Conservation (phyloP, 2,888 invertebrate species). For the Nysson spinosus region DNA sequence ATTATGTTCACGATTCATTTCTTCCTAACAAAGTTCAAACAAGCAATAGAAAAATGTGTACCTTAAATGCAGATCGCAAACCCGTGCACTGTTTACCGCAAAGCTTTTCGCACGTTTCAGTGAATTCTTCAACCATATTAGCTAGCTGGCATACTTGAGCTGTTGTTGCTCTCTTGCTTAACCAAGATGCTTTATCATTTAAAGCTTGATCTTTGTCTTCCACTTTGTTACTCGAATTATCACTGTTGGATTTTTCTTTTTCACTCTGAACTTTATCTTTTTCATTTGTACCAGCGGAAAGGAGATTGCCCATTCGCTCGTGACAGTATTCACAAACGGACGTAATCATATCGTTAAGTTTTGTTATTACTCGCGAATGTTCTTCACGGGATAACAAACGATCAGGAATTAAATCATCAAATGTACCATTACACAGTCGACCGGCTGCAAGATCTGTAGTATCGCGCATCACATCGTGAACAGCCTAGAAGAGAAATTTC, state of each 20-base stretch:
- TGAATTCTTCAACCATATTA: conserved; percentile 88
- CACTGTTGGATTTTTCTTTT: conserved; percentile 41
- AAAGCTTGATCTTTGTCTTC: conserved; percentile 66
- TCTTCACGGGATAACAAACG: conserved; percentile 86
- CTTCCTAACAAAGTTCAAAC: too few relatives aligned
- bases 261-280: conserved; percentile 67
- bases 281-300: conserved; percentile 81
- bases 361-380: conserved; percentile 83
- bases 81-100: conserved; percentile 88
- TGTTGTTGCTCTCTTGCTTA: conserved; percentile 85
- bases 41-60: conserved; percentile 38
- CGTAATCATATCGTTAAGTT: conserved; percentile 86
- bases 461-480: conserved; percentile 87
- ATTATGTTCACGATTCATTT: too few relatives aligned
- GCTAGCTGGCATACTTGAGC: conserved; percentile 88
- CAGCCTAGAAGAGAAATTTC: conserved; percentile 86
- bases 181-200: conserved; percentile 78
- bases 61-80: conserved; percentile 88
- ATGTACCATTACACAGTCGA: conserved; percentile 64
- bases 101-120: conserved; percentile 85
- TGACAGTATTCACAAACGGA: conserved; percentile 95
- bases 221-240: conserved; percentile 49
- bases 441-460: conserved; percentile 85
- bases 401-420: conserved; percentile 80
- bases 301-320: conserved; percentile 92